Evolutionary conservation across 2,797 vertebrate genomes (phyloP).

Genomic region (Emys orbicularis): DNA sequence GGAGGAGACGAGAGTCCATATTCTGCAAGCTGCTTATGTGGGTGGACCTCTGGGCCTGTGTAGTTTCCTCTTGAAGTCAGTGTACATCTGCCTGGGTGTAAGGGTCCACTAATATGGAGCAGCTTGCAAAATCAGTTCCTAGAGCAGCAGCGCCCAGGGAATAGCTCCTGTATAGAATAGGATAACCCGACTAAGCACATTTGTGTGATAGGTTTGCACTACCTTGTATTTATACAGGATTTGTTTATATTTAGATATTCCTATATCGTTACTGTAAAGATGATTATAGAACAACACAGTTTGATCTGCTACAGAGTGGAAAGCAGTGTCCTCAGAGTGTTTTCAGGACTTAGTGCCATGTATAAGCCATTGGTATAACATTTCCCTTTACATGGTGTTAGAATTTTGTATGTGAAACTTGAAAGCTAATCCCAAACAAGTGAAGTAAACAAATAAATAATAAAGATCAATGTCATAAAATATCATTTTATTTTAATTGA

Average conservation of each 20-base stretch:
- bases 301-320: background rate
- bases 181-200: background rate
- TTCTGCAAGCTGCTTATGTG: fast-evolving
- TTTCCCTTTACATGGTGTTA: background rate
- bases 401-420: background rate
- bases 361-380: background rate
- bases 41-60: background rate
- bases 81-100: background rate
- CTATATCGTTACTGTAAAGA: background rate
- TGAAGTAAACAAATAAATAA: slow-evolving; percentile 7
- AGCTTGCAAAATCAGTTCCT: background rate
- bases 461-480: slow-evolving; percentile 12
- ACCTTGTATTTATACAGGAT: background rate
- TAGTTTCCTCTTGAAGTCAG: background rate
- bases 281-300: background rate
- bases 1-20: fast-evolving
- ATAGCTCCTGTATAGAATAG: fast-evolving
- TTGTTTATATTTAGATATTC: background rate
- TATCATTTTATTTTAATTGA: slow-evolving; percentile 6
- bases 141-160: background rate
- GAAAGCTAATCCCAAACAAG: background rate
- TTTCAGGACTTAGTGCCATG: background rate
- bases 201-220: background rate
- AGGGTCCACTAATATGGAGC: background rate
- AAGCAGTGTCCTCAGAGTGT: background rate